Conservation (phyloP, 2,888 invertebrate genomes). For the Xanthorhoe spadicearia region DNA sequence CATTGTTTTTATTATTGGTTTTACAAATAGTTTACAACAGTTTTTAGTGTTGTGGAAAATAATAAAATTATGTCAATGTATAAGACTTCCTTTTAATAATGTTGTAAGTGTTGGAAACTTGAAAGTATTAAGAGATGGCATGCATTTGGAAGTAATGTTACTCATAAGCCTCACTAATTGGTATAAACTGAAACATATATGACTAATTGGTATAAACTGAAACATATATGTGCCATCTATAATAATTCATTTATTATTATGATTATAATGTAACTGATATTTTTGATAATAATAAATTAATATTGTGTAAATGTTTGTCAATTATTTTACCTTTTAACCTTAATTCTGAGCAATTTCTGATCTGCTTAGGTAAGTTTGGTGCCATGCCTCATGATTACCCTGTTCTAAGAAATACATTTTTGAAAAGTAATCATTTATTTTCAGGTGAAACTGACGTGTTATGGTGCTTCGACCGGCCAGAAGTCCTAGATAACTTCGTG, state of each 20-base stretch:
- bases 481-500: slow-evolving; percentile 88
- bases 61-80: slow-evolving; percentile 21
- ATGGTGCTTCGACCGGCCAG: slow-evolving; percentile 88
- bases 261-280: slow-evolving; percentile 38
- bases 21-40: slow-evolving; percentile 7
- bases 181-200: slow-evolving; percentile 26
- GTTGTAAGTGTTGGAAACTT: slow-evolving; percentile 19
- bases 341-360: background rate
- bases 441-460: slow-evolving; percentile 89
- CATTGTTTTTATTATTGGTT: slow-evolving; percentile 4
- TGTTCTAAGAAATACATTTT: no score
- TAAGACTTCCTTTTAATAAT: slow-evolving; percentile 15
- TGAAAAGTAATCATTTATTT: slow-evolving; percentile 3
- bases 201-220: slow-evolving; percentile 17
- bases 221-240: slow-evolving; percentile 39
- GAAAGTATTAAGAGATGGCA: slow-evolving; percentile 33
- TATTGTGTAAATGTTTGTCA: slow-evolving; percentile 28
- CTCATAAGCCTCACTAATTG: slow-evolving; percentile 7
- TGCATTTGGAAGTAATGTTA: slow-evolving; percentile 23
- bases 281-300: slow-evolving; percentile 42
- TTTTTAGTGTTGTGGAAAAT: background rate
- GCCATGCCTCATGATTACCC: background rate
- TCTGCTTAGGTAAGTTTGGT: background rate
- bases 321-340: background rate
- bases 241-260: slow-evolving; percentile 26